These are phyloP conservation scores for Mormyrops attenuatus DNA, from an alignment of 2,797 vertebrate genomes.

Conservation along the genomic window DNA sequence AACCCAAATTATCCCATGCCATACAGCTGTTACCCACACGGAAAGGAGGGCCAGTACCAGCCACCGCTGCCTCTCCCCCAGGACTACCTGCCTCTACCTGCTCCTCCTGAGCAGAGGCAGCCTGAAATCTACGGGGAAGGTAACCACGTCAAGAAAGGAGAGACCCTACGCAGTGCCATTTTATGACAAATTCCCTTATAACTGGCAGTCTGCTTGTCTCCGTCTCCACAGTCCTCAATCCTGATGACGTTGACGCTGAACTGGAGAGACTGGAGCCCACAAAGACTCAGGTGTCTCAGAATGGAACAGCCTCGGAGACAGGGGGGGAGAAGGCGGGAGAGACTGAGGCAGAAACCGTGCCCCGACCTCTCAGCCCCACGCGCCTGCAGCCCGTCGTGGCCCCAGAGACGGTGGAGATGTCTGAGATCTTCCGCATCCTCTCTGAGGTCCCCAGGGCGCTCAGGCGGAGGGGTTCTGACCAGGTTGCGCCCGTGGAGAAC, in stretches of 20 bases:
- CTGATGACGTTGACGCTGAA: slow-evolving; percentile 60
- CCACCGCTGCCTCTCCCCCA: slow-evolving; percentile 38
- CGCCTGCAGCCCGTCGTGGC: slow-evolving; percentile 79
- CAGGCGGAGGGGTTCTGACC: slow-evolving; percentile 76
- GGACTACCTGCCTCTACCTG: slow-evolving; percentile 35
- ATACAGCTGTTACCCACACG: not conserved
- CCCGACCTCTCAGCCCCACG: slow-evolving; percentile 81
- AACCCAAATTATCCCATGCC: slow-evolving; percentile 64
- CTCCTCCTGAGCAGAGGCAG: slow-evolving; percentile 50
- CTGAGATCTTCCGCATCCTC: slow-evolving; percentile 67
- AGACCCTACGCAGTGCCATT: not conserved
- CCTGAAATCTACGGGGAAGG: slow-evolving; percentile 56
- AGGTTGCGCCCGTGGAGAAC: slow-evolving; percentile 43
- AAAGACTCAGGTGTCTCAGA: slow-evolving; percentile 27
- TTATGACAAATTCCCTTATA: not conserved
- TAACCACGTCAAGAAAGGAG: slow-evolving; percentile 29
- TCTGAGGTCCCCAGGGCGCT: slow-evolving; percentile 81
- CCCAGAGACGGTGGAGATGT: slow-evolving; percentile 61
- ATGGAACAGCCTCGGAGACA: not conserved
- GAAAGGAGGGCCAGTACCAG: slow-evolving; percentile 36
- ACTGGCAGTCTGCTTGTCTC: not conserved
- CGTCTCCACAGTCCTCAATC: slow-evolving; percentile 46
- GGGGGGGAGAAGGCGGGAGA: not conserved
- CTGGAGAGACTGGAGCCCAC: slow-evolving; percentile 47
- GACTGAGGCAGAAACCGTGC: slow-evolving; percentile 30